Percentiles rank a stretch among this genome's conserved stretches.
phyloP scores from a whole-genome alignment of 1,140 invertebrate genomes.

The Drosophila nasuta region DNA sequence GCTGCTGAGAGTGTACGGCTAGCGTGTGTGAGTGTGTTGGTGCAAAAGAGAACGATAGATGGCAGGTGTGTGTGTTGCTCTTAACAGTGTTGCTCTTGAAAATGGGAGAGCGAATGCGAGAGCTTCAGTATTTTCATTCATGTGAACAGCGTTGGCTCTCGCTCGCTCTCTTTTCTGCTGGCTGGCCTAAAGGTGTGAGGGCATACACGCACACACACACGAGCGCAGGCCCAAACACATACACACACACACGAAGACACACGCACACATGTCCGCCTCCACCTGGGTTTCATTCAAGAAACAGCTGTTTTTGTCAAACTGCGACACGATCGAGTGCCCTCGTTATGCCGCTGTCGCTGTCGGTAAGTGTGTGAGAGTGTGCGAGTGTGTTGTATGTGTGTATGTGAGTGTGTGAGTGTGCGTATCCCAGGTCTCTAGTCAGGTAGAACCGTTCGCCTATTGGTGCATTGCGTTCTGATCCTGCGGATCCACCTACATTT shows the following conservation, averaged over 20 bases:
- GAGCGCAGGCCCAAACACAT: background rate
- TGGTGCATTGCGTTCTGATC: conserved; percentile 53
- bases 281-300: conserved; percentile 79
- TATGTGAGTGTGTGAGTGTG: conserved; percentile 1
- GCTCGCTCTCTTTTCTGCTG: conserved; percentile 28
- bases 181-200: conserved; percentile 36
- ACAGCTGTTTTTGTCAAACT: conserved; percentile 78
- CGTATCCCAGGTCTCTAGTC: conserved; percentile 35
- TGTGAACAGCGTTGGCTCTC: conserved; percentile 43
- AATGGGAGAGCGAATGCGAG: conserved; percentile 49
- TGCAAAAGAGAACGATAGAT: conserved; percentile 69
- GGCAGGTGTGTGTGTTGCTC: conserved; percentile 73
- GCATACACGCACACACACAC: conserved; percentile 17
- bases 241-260: conserved; percentile 2
- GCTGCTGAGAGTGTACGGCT: background rate
- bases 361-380: conserved; percentile 20
- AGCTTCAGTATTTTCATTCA: conserved; percentile 70
- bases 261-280: conserved; percentile 46
- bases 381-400: conserved; percentile 1
- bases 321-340: conserved; percentile 80
- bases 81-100: conserved; percentile 52
- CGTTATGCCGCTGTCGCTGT: conserved; percentile 66
- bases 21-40: conserved; percentile 24
- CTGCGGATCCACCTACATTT: conserved; percentile 67
- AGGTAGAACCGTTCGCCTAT: conserved; percentile 70